Evolutionary conservation across 2,888 invertebrate genomes (phyloP), one percentile per base, ranked within the genome.

Genomic region (Philopedon plagiatum): DNA sequence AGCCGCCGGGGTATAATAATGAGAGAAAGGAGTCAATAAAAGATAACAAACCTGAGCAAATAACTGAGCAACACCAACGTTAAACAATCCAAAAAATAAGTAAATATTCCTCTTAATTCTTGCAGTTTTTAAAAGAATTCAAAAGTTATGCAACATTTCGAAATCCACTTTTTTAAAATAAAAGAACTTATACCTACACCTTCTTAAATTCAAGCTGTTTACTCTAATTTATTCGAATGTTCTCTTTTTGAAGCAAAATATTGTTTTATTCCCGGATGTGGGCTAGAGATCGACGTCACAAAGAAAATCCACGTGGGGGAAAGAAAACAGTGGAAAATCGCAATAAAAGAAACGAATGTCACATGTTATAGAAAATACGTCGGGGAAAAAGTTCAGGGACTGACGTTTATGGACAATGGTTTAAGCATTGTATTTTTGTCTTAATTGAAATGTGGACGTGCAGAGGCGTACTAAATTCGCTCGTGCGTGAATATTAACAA

Each of bases 171-270:
- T 11, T 11, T 11, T 34, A 19, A 21, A 19, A 8, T 0, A 21
- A 3, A 44, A 8, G 11, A 21, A 44, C 9, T 18, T 44, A 1
- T 44, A 21, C 5, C 21, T 11, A 44, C 1, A 44, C 19, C 41
- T 15, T 15, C 39, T 44, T 18, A 46, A 11, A 46, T 46, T n/a
- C 19, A 46, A 66, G 44, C 66, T 66, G 19, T 58, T 66, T 66
- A 66, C 26, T 41, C 66, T 58, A 66, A 66, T 66, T 58, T 46
- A 44, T 29, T 23, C 41, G 9, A n/a, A 46, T 58, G 57, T 54
- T 34, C 58, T 37, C 58, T 58, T 46, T 58, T 54, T 32, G 32
- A 58, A 66, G 58, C 11, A 29, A 57, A 66, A 66, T 66, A 58
- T 66, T 66, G 34, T 57, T 66, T 57, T 21, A 46, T 46, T 46